Conservation (phyloP, 2,888 invertebrate genomes). For the Ophraella communa region DNA sequence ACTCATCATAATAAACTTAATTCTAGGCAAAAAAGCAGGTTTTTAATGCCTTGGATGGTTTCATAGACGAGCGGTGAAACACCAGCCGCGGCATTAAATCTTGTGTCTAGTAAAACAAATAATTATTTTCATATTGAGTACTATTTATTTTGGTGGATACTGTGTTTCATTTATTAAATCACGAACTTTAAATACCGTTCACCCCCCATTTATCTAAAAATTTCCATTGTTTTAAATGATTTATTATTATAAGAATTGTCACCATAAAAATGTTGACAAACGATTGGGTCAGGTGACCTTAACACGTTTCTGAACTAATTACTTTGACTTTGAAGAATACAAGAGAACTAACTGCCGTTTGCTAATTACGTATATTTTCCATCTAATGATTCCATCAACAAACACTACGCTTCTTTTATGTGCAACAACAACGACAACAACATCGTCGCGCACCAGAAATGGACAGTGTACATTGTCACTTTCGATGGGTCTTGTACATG, state of each 20-base stretch:
- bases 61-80: too few species aligned
- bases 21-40: too few species aligned
- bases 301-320: constrained; percentile 29
- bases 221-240: too few species aligned
- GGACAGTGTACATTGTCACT: constrained; percentile 44
- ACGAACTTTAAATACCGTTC: too few species aligned
- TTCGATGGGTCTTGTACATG: constrained; percentile 42
- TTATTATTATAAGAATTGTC: constrained; percentile 7
- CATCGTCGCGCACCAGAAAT: constrained; percentile 29
- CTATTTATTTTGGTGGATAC: too few species aligned
- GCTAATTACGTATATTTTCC: constrained; percentile 6
- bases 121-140: too few species aligned
- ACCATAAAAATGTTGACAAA: constrained; percentile 10
- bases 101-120: too few species aligned
- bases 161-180: too few species aligned
- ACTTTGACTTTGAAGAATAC: constrained; percentile 30
- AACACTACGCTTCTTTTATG: neutral
- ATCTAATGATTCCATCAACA: neutral
- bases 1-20: too few species aligned
- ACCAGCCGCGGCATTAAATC: too few species aligned
- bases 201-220: too few species aligned
- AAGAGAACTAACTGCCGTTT: constrained; percentile 9
- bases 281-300: constrained; percentile 30
- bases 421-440: neutral
- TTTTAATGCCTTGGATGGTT: too few species aligned